These are phyloP conservation scores for Thera obeliscata DNA, from an alignment of 2,888 invertebrate species.

Conservation along the genomic window DNA sequence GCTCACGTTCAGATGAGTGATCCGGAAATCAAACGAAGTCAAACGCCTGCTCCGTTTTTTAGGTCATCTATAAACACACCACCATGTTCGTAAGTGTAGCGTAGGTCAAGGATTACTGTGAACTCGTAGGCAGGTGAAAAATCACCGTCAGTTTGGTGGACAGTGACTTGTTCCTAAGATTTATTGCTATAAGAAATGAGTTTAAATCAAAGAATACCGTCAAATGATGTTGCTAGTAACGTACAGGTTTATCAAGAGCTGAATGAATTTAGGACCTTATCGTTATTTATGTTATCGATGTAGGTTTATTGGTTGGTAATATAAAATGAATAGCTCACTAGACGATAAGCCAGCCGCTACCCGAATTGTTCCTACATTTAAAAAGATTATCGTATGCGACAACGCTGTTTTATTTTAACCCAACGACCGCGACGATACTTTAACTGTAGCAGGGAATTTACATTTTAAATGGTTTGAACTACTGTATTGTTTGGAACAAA, in stretches of 20 bases:
- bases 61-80: constrained; percentile 34
- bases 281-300: constrained; percentile 13
- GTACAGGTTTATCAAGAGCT: constrained; percentile 21
- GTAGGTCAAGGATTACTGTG: constrained; percentile 39
- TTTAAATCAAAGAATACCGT: constrained; percentile 10
- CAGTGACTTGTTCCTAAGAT: constrained; percentile 22
- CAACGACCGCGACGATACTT: constrained; percentile 7
- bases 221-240: neutral
- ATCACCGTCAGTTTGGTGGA: constrained; percentile 33
- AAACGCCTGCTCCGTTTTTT: constrained; percentile 31
- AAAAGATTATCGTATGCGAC: constrained; percentile 8
- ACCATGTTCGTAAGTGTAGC: constrained; percentile 27
- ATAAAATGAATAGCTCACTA: constrained; percentile 13
- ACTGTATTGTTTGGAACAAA: constrained; percentile 22
- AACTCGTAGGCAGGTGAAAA: constrained; percentile 31
- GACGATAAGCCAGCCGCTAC: constrained; percentile 17
- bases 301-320: constrained; percentile 19
- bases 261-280: constrained; percentile 21
- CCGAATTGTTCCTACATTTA: neutral
- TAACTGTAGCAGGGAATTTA: constrained; percentile 11
- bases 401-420: constrained; percentile 7
- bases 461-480: constrained; percentile 23
- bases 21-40: constrained; percentile 21
- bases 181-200: constrained; percentile 20
- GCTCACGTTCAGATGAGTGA: constrained; percentile 27